Base-by-base conservation (phyloP, 1,140 invertebrate species). In the Mizuhopecten yessoensis region DNA sequence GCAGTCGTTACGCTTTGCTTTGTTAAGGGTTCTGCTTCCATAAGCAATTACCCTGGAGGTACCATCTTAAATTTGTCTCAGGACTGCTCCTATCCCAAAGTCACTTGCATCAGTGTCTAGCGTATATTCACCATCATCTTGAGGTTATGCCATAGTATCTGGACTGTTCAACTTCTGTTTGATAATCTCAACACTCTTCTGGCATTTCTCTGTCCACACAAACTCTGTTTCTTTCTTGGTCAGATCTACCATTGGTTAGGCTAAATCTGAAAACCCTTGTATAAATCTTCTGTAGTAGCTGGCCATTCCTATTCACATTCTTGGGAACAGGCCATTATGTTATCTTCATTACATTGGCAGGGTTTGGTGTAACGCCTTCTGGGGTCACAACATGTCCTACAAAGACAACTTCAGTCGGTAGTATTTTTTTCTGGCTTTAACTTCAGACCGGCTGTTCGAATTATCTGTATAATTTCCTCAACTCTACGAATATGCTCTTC, bases 1-100 rank as follows among this genome's bases (percentile, higher is more conserved):
- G 86, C 94, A 94, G 93, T 97, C 97, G 23, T 97, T 96, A 90
- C 94, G 92, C 94, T 97, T 96, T 17, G 96, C 92, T 34, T 88
- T 92, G 34, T 90, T 94, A 0, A 95, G 89, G 5, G 92, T 88
- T 7, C 89, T 49, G 86, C 92, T 94, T 7, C 86, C 92, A 91
- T 94, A 96, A 0, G 93, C 93, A 0, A 95, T 93, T 0, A 94
- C 92, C n/a, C 87, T 29, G 87, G 94, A 92, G 13, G 86, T 20
- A 86, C 94, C 90, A 15, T 94, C 91, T 57, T 94, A 90, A 13
- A 88, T 39, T 91, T 96, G 95, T 11, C 90, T 91, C 57, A 96
- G 91, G 0, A 95, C 94, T 10, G 94, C 94, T 20, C 95, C 95
- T 15, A 96, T 90, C 10, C 89, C 94, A 23, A 86, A 5, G 49